A percentile compares a stretch with the other conserved stretches of the same genome.
These are phyloP conservation scores for Morinoia aosen DNA, from an alignment of 2,888 invertebrate species.

Conservation along the genomic window DNA sequence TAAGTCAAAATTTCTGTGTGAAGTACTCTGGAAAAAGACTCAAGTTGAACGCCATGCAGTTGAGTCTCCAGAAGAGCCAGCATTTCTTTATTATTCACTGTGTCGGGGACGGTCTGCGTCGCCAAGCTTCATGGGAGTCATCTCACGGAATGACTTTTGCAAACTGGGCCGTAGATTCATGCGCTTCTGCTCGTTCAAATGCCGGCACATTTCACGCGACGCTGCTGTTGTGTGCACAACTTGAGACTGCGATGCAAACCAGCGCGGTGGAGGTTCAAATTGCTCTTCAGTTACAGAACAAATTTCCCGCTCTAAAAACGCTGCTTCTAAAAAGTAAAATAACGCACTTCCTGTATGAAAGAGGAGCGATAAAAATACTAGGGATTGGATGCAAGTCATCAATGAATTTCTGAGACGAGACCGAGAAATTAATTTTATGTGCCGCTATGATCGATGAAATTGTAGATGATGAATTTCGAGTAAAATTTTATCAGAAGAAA, in stretches of 20 bases:
- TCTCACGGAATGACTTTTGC: neutral
- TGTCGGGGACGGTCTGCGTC: neutral
- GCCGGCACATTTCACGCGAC: neutral
- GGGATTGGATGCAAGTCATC: too few species aligned
- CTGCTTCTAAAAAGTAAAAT: neutral
- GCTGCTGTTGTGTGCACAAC: neutral
- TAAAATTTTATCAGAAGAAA: too few species aligned
- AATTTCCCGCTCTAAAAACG: neutral
- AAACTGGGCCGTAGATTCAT: neutral
- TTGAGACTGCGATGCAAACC: neutral
- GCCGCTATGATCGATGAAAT: too few species aligned
- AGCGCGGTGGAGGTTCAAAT: neutral
- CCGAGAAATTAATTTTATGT: too few species aligned
- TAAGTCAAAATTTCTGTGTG: too few species aligned
- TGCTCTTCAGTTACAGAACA: neutral
- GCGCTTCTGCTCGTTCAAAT: neutral
- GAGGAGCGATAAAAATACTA: neutral
- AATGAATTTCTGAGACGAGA: too few species aligned
- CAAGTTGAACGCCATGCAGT: neutral
- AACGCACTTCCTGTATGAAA: neutral
- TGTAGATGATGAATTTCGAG: too few species aligned
- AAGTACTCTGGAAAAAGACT: neutral
- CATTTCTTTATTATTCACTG: neutral
- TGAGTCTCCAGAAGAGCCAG: neutral
- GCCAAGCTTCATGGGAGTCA: neutral